Base-by-base conservation (phyloP, 2,888 invertebrate genomes). In the Tineola bisselliella region DNA sequence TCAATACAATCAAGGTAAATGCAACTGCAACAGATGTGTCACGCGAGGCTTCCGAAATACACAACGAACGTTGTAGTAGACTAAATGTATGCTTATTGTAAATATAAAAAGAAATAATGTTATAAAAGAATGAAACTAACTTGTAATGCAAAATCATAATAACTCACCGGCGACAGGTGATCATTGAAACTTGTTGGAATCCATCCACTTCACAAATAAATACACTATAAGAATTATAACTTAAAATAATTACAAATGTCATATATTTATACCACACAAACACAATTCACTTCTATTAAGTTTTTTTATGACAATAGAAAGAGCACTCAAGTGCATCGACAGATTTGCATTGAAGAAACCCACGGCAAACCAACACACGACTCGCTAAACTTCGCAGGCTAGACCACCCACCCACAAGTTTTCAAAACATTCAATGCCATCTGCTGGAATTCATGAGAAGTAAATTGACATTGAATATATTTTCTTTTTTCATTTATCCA, bases 111-210 rank as follows among this genome's bases (percentile, higher is more conserved):
- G 25, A 10, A 38, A 38, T 38, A 6, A 10, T 12, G 13, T 18
- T 11, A 48, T 48, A 25, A n/a, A 5, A 54, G 10, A 6, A 54
- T 2, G 25, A 54, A 48, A 48, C 48, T 48, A 48, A 48, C 15
- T 18, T 1, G 18, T 43, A 25, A 13, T 56, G 61, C 61, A 61
- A 59, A 65, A 63, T 62, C 61, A 33, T 19, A 56, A 43, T 54
- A 38, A 76, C 81, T 74, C 74, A 82, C 83, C 74, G 81, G 79
- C 77, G 77, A 80, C 81, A 79, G 78, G 79, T 82, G 79, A 66
- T 67, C 54, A 25, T 18, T 52, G 25, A 18, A 25, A 54, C 54
- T 54, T 54, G 25, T 54, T 25, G 25, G 54, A 25, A 54, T 54
- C 52, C 54, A 54, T 8, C 13, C 54, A 54, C 18, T 17, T 10